Percentiles rank a stretch among this genome's conserved stretches.
These are phyloP conservation scores for Apeira syringaria DNA, from an alignment of 2,888 invertebrate genomes.

Conservation along the genomic window DNA sequence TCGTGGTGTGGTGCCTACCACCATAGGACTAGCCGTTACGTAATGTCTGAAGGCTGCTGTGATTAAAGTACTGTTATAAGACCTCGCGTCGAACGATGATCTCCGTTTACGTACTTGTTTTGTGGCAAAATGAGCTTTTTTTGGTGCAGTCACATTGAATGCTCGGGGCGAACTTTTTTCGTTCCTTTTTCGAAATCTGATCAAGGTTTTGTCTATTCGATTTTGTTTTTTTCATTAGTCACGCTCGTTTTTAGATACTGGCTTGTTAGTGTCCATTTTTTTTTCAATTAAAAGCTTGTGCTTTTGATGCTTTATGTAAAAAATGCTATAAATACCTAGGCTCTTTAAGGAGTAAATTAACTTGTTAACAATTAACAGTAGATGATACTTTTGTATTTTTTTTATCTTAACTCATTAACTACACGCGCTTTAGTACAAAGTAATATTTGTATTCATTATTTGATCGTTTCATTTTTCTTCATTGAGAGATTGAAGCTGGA, in stretches of 20 bases:
- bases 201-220: constrained; percentile 23
- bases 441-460: no score
- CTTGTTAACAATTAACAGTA: no score
- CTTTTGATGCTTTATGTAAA: neutral
- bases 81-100: constrained; percentile 77
- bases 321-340: neutral
- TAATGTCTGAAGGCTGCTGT: constrained; percentile 68
- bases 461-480: no score
- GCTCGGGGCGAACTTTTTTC: constrained; percentile 26
- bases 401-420: no score
- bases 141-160: constrained; percentile 57
- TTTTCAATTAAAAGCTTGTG: constrained; percentile 7
- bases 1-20: constrained; percentile 59
- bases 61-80: constrained; percentile 80
- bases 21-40: constrained; percentile 74
- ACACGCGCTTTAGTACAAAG: no score
- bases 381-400: no score
- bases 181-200: constrained; percentile 13
- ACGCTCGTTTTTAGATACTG: constrained; percentile 16
- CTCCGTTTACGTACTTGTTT: constrained; percentile 73
- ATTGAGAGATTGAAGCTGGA: no score
- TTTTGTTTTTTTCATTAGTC: constrained; percentile 27
- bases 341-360: no score
- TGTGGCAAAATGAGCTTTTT: constrained; percentile 78
- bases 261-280: constrained; percentile 11